Base-by-base conservation (phyloP, 2,797 vertebrate genomes). In the Callimico goeldii region DNA sequence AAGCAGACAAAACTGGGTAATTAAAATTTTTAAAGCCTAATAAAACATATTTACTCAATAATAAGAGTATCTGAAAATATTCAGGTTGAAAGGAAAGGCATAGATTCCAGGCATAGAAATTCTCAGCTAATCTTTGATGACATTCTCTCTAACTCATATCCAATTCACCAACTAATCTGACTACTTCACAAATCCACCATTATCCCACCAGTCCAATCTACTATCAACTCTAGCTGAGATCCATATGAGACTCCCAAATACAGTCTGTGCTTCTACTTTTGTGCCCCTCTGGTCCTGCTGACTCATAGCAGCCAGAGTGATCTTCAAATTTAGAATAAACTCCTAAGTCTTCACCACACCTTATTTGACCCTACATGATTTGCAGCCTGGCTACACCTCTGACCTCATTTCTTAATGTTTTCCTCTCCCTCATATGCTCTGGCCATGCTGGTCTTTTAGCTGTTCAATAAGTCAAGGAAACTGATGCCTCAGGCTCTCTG, bases 31-130 rank as follows among this genome's bases (percentile, higher is more conserved):
- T 43, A 67, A 94, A 81, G 7, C 1, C 61, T 64, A 67, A 33
- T 52, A 73, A 93, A 90, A 76, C 19, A 2, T 57, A 67, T 39
- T 81, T 64, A 33, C 1, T 90, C 33, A 72, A 93, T 55, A 88
- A 61, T n/a, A 96, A 89, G 15, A 80, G 33, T 26, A 81, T n/a
- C 50, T 70, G 72, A 92, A 94, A 52, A 92, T 67, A 85, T 64
- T 75, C 46, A 86, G 12, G 24, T 88, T 86, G 39, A 70, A 90
- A 88, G 5, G 8, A 83, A 10, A 55, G 4, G 19, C 72, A n/a
- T 22, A 55, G 22, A 30, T 4, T 39, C 43, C 52, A 48, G 33
- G 11, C 30, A 0, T 58, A 46, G 36, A 88, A 93, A 55, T 90
- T n/a, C 24, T 46, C 14, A 2, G 13, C 22, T 12, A 52, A 6